These are phyloP conservation scores for Sandelia bainsii DNA, from an alignment of 2,797 vertebrate genomes.

Conservation along the genomic window DNA sequence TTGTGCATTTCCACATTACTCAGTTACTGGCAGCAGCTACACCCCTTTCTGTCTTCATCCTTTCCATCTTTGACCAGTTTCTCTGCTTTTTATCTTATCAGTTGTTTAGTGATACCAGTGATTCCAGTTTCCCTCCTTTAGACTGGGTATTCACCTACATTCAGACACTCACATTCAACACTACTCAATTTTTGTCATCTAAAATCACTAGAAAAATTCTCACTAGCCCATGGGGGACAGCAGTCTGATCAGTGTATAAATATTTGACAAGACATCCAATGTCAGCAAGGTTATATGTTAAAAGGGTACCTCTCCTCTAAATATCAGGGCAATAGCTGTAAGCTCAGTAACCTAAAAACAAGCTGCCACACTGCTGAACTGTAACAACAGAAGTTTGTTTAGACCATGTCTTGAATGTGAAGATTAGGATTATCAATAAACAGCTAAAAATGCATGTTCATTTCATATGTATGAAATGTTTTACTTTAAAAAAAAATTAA, in stretches of 20 bases:
- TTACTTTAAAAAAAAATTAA: too few relatives aligned
- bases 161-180: constrained; percentile 9
- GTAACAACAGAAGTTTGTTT: too few relatives aligned
- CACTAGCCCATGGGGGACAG: constrained; percentile 5
- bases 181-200: neutral
- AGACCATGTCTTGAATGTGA: too few relatives aligned
- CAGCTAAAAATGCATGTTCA: too few relatives aligned
- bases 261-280: neutral
- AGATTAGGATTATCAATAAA: too few relatives aligned
- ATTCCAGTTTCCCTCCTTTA: neutral
- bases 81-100: neutral
- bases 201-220: neutral
- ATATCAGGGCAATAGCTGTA: neutral
- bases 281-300: constrained; percentile 4
- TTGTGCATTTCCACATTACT: too few relatives aligned
- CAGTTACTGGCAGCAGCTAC: neutral
- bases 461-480: too few relatives aligned
- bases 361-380: too few relatives aligned
- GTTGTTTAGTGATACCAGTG: neutral
- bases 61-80: neutral
- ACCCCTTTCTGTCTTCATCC: neutral
- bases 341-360: too few relatives aligned
- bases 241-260: constrained; percentile 9
- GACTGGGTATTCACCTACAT: neutral
- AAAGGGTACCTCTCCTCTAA: neutral